Base-by-base conservation (phyloP, 1,140 invertebrate species). In the Pseudobourletiella spinata region DNA sequence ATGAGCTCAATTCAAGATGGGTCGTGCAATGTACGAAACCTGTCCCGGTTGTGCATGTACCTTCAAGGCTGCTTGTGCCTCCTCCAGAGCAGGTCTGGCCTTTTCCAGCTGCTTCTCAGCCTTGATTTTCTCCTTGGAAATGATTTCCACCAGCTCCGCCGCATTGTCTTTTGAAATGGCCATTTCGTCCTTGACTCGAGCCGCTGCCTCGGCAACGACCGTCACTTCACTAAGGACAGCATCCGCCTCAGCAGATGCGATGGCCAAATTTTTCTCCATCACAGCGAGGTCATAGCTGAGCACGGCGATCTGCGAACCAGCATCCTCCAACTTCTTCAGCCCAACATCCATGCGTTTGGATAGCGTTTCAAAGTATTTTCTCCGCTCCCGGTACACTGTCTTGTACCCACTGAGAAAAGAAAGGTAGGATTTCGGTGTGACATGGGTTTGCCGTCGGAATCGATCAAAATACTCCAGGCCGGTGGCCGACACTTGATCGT, bases 361-460 rank as follows among this genome's bases (percentile, higher is more conserved):
- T 72, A 90, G 75, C 22, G 80, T 77, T 42, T 84, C 82, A 69
- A 93, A 91, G 67, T 85, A 80, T 1, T 79, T 73, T 29, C 83
- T 78, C 70, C 83, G 86, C 48, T 84, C 79, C 22, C 79, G 79
- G 71, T 94, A 94, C 14, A 91, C 75, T 0, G 73, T 75, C 77
- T 91, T 91, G 73, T 93, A 94, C 6, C 85, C 84, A 62, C 82
- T 83, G 51, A 94, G 77, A 72, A 91, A 93, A 0, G 84, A 85
- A 29, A 94, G 77, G 71, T 88, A 90, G 0, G 89, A 92, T 75
- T 91, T 92, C 0, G 90, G 89, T 8, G 90, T 94, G 1, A 94
- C 89, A 72, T 89, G 88, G 11, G 85, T 84, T 69, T 87, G 82
- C 48, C 91, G 79, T 20, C 89, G 82, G 71, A 86, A 91, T 70